A percentile compares a stretch with the other conserved stretches of the same genome.
Evolutionary conservation across 2,888 invertebrate species (phyloP).

Genomic region (Marronus borbonicus): DNA sequence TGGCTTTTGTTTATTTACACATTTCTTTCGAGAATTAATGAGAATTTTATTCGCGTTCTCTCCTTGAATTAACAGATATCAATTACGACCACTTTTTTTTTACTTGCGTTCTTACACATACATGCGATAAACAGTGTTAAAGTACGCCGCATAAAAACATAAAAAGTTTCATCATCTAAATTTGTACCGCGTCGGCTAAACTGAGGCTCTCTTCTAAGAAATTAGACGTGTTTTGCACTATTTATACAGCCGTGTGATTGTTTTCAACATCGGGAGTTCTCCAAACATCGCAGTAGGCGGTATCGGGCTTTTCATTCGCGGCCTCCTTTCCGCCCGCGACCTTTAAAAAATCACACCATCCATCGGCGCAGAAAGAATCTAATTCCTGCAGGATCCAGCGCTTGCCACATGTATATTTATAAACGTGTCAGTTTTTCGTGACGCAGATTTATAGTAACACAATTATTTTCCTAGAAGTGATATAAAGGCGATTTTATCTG

Average conservation of each 20-base stretch:
- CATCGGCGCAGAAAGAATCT: slow-evolving; percentile 13
- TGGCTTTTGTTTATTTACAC: background rate
- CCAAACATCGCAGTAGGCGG: slow-evolving; percentile 16
- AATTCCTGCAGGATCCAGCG: slow-evolving; percentile 34
- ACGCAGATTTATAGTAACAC: slow-evolving; percentile 46
- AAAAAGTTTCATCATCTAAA: slow-evolving; percentile 12
- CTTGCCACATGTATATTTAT: slow-evolving; percentile 16
- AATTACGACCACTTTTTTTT: background rate
- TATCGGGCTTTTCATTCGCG: slow-evolving; percentile 2
- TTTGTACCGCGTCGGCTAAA: background rate
- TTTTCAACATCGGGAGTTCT: slow-evolving; percentile 10
- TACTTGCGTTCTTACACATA: background rate
- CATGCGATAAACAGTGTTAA: slow-evolving; percentile 20
- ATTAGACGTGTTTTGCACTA: slow-evolving; percentile 32
- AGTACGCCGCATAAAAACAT: slow-evolving; percentile 3
- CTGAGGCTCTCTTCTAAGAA: slow-evolving; percentile 10
- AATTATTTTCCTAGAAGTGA: slow-evolving; percentile 44
- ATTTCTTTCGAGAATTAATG: background rate
- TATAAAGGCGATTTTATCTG: slow-evolving; percentile 44
- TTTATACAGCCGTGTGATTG: slow-evolving; percentile 29
- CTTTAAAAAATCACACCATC: slow-evolving; percentile 26
- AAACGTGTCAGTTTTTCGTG: slow-evolving; percentile 43
- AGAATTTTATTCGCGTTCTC: background rate
- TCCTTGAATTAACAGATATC: slow-evolving; percentile 9
- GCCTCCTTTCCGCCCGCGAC: slow-evolving; percentile 6